A percentile compares a stretch with the other conserved stretches of the same genome.
phyloP scores from a whole-genome alignment of 2,113 vertebrate species.

The Periophthalmodon schlosseri region DNA sequence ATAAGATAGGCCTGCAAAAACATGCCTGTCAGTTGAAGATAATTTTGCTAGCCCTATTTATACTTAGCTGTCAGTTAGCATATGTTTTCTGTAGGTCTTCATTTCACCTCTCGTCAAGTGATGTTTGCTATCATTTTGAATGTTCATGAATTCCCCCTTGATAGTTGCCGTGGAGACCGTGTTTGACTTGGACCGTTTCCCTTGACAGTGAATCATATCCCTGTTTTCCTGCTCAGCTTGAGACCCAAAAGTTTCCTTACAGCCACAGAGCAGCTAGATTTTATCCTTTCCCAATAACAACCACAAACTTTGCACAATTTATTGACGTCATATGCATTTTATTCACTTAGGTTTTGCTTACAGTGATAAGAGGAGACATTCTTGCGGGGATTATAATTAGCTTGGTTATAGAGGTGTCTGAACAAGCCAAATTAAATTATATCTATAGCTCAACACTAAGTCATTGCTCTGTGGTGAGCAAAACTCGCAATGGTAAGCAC shows the following conservation, averaged over 20 bases:
- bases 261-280: constrained; percentile 31
- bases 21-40: constrained; percentile 32
- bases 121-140: constrained; percentile 17
- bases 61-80: constrained; percentile 29
- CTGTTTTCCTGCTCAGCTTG: constrained; percentile 8
- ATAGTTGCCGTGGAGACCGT: constrained; percentile 41
- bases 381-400: constrained; percentile 21
- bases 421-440: constrained; percentile 48
- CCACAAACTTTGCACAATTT: constrained; percentile 28
- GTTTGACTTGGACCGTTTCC: constrained; percentile 36
- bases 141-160: constrained; percentile 36
- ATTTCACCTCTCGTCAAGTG: constrained; percentile 17
- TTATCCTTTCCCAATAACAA: constrained; percentile 44
- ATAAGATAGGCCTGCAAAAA: neutral
- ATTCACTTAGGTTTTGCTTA: constrained; percentile 15
- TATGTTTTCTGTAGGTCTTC: constrained; percentile 11
- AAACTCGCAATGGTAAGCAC: constrained; percentile 21
- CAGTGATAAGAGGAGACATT: constrained; percentile 19
- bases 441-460: constrained; percentile 36
- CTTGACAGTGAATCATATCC: constrained; percentile 29
- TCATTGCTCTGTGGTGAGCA: constrained; percentile 29
- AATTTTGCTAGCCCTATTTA: constrained; percentile 19
- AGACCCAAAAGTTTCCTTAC: constrained; percentile 43
- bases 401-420: constrained; percentile 26
- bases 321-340: constrained; percentile 41